Conservation (phyloP, 2,888 invertebrate species). For the Idaea straminata region DNA sequence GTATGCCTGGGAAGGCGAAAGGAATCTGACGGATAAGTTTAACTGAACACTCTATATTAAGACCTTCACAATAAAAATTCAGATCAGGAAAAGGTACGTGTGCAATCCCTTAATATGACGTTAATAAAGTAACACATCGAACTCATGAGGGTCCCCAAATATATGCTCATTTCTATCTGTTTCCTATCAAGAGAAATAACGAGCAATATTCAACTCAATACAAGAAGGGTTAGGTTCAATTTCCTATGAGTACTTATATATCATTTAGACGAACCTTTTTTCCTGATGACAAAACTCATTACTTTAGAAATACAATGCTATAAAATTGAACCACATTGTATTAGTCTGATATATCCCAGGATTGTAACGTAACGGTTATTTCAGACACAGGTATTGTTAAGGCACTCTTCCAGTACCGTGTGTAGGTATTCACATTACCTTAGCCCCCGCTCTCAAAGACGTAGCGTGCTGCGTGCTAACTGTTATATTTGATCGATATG, state of each 20-base stretch:
- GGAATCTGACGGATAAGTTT: background rate
- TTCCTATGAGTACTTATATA: background rate
- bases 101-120: constrained; percentile 5
- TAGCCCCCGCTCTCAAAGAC: no score
- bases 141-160: background rate
- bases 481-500: no score
- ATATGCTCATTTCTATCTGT: background rate
- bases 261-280: background rate
- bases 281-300: constrained; percentile 19
- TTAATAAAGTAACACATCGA: constrained; percentile 2
- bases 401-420: no score
- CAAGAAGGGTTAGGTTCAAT: background rate
- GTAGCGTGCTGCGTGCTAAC: no score
- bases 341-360: constrained; percentile 16
- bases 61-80: background rate
- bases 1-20: no score
- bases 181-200: background rate
- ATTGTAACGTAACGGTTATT: constrained; percentile 13
- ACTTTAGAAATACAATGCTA: constrained; percentile 22
- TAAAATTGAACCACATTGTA: constrained; percentile 15
- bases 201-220: background rate
- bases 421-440: no score
- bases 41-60: background rate
- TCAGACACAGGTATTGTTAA: constrained; percentile 15
- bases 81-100: constrained; percentile 1